Conservation (phyloP, 2,888 invertebrate species). For the Elgonia sp. region DNA sequence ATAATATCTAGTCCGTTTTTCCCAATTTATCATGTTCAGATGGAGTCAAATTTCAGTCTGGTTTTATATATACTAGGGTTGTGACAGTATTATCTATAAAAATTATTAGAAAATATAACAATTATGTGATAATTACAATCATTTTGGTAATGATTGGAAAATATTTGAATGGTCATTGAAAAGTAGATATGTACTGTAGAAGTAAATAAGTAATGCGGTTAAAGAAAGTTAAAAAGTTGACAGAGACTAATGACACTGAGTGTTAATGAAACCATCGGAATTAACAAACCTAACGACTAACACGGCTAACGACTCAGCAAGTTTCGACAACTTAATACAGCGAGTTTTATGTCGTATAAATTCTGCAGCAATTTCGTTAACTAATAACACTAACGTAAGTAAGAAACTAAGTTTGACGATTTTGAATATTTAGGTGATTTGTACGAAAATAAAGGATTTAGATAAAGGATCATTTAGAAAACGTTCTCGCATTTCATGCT, state of each 20-base stretch:
- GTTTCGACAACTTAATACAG: constrained; percentile 65
- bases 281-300: constrained; percentile 53
- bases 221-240: too few species aligned
- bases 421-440: constrained; percentile 39
- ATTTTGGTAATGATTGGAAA: too few species aligned
- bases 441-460: background rate
- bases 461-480: background rate
- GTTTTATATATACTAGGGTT: too few species aligned
- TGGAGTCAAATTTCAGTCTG: too few species aligned
- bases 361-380: constrained; percentile 51
- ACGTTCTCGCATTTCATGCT: background rate
- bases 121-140: too few species aligned
- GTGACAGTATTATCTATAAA: too few species aligned
- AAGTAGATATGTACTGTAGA: too few species aligned
- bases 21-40: too few species aligned
- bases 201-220: too few species aligned
- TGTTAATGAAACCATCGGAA: constrained; percentile 45
- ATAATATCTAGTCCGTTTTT: too few species aligned
- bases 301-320: constrained; percentile 50
- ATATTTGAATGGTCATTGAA: too few species aligned
- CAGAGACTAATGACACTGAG: background rate
- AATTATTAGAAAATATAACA: too few species aligned
- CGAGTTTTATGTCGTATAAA: constrained; percentile 59
- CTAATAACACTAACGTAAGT: constrained; percentile 57
- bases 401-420: constrained; percentile 47